Conservation (phyloP, 2,797 vertebrate species). For the Semotilus atromaculatus region DNA sequence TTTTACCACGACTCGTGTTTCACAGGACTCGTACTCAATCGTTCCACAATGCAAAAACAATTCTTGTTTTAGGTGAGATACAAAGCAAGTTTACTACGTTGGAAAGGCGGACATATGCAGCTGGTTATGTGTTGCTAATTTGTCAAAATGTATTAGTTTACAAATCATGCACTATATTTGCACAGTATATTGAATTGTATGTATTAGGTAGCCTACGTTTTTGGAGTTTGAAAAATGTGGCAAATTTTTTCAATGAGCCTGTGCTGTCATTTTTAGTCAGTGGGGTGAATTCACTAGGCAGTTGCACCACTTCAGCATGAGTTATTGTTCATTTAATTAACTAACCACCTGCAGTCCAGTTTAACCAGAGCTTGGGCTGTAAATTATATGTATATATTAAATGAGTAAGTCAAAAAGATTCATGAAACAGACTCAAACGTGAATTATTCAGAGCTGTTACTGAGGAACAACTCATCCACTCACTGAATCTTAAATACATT, state of each 20-base stretch:
- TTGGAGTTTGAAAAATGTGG: too few relatives aligned
- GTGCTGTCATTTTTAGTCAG: too few relatives aligned
- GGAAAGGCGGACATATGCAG: background rate
- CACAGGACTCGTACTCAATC: background rate
- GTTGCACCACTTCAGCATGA: background rate
- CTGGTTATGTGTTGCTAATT: background rate
- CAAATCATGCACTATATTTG: background rate
- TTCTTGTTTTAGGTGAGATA: background rate
- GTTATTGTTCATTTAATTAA: background rate
- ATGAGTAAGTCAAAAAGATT: background rate
- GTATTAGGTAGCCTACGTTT: too few relatives aligned
- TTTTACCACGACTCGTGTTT: background rate
- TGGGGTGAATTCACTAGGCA: background rate
- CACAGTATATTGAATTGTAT: background rate
- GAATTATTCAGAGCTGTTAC: background rate
- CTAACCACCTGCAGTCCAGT: background rate
- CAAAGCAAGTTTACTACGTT: background rate
- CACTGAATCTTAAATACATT: background rate
- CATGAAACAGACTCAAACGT: background rate
- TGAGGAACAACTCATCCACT: background rate
- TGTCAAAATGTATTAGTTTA: background rate
- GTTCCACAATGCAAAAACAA: background rate
- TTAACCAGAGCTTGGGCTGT: background rate
- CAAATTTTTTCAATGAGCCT: too few relatives aligned
- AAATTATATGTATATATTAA: background rate